phyloP scores from a whole-genome alignment of 2,888 invertebrate genomes.

The Acrobasis consociella region DNA sequence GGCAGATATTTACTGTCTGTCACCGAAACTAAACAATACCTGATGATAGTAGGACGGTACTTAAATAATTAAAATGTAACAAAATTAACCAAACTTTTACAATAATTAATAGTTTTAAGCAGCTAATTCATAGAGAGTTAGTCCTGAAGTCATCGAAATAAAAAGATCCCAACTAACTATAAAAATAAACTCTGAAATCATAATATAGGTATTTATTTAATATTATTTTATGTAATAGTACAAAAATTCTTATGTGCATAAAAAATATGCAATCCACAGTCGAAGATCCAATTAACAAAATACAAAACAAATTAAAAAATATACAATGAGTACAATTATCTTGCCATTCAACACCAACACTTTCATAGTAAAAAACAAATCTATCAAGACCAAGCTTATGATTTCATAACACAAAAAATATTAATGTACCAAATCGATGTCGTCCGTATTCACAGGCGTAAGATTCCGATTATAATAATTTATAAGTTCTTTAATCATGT shows the following conservation, averaged over 20 bases:
- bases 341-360: not conserved
- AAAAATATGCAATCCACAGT: not conserved
- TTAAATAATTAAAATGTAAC: no score
- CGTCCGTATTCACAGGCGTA: not conserved
- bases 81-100: no score
- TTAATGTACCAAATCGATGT: not conserved
- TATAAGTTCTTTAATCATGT: conserved; percentile 28
- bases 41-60: no score
- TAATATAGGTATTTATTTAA: no score
- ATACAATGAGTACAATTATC: not conserved
- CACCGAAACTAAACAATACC: not conserved
- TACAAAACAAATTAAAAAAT: no score
- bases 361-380: not conserved
- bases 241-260: no score
- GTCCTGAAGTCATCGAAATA: no score
- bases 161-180: no score
- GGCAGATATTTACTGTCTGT: not conserved
- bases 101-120: no score
- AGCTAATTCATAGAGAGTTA: no score
- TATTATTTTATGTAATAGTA: no score
- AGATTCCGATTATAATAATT: conserved; percentile 19
- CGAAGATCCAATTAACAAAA: not conserved
- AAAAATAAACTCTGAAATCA: no score
- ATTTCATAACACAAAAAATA: conserved; percentile 9
- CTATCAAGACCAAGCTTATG: not conserved